Evolutionary conservation across 2,888 invertebrate genomes (phyloP), one percentile per base, ranked within the genome.

Genomic region (Acronicta leporina): DNA sequence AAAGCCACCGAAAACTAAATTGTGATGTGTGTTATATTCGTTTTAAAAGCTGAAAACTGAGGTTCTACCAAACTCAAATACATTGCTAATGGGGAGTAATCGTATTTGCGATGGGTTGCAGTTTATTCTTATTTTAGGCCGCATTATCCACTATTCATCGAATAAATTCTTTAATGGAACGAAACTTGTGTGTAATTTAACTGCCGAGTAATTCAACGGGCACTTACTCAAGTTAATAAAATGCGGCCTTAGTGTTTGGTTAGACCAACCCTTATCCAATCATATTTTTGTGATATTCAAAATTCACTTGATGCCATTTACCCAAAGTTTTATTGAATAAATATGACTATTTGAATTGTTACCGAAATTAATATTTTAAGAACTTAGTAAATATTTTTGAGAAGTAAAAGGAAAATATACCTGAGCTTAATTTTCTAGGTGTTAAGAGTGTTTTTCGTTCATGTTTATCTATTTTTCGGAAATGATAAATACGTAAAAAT

Each of bases 231-330:
- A 20, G 20, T 20, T 20, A 3, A 4, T 20, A 4, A 20, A 20
- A 20, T 20, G 20, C 20, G 20, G 20, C 20, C 13, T 13, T 35
- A 35, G 35, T 0, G n/a, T 38, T 38, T 38, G 38, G 38, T n/a
- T n/a, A n/a, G n/a, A 38, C 38, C n/a, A n/a, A 38, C n/a, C n/a
- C 6, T 27, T 42, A 33, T 51, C 14, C 15, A 15, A 55, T 62
- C 46, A 64, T 67, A 70, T 72, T 73, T 73, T 71, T 80, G 71
- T 77, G 69, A 77, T 77, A 70, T 73, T 61, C 51, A 60, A 65
- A 63, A 48, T 63, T 69, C 72, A 74, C 70, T 72, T 52, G 66
- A 84, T 80, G 84, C 83, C 82, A 85, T 85, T 67, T 58, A 66
- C 78, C 80, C 80, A 83, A 84, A 85, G 80, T 70, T 63, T 69